A percentile compares a stretch with the other conserved stretches of the same genome.
phyloP scores from a whole-genome alignment of 2,797 vertebrate species.

The Paedocypris micromegethes region DNA sequence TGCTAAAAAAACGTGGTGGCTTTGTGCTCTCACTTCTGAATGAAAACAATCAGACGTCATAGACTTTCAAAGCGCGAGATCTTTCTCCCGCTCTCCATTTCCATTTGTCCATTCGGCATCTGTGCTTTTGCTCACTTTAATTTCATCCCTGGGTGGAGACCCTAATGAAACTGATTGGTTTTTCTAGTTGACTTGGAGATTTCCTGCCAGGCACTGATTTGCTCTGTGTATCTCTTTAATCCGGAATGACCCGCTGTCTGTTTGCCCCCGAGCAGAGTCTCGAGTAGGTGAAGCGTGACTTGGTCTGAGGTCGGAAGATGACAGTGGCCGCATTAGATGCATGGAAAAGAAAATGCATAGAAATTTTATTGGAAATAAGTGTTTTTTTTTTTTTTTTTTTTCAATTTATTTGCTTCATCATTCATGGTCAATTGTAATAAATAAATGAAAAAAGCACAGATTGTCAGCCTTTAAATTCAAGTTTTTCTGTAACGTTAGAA shows the following conservation, averaged over 20 bases:
- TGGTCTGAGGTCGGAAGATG: slow-evolving; percentile 29
- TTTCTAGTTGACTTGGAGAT: slow-evolving; percentile 56
- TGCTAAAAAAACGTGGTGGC: slow-evolving; percentile 13
- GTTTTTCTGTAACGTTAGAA: too few relatives aligned
- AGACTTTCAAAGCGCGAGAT: slow-evolving; percentile 5
- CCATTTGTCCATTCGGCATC: slow-evolving; percentile 14
- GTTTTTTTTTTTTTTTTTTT: too few relatives aligned
- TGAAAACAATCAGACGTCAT: slow-evolving; percentile 17
- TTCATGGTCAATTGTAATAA: too few relatives aligned
- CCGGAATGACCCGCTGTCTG: slow-evolving; percentile 52
- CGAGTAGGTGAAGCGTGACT: slow-evolving; percentile 19
- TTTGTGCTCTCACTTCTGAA: slow-evolving; percentile 11
- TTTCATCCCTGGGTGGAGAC: slow-evolving; percentile 60
- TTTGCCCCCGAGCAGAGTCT: slow-evolving; percentile 21
- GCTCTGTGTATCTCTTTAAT: slow-evolving; percentile 50
- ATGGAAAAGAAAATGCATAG: neutral
- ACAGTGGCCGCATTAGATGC: slow-evolving; percentile 28
- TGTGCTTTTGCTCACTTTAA: slow-evolving; percentile 50
- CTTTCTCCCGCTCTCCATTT: slow-evolving; percentile 9
- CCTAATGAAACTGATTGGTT: slow-evolving; percentile 56
- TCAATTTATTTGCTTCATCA: too few relatives aligned
- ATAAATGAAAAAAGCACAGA: too few relatives aligned
- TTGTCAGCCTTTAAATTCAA: too few relatives aligned
- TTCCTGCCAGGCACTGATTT: slow-evolving; percentile 45
- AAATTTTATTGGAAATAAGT: too few relatives aligned